Evolutionary conservation across 2,888 invertebrate species (phyloP), one percentile per base, ranked within the genome.

Genomic region (Coremacera marginata): DNA sequence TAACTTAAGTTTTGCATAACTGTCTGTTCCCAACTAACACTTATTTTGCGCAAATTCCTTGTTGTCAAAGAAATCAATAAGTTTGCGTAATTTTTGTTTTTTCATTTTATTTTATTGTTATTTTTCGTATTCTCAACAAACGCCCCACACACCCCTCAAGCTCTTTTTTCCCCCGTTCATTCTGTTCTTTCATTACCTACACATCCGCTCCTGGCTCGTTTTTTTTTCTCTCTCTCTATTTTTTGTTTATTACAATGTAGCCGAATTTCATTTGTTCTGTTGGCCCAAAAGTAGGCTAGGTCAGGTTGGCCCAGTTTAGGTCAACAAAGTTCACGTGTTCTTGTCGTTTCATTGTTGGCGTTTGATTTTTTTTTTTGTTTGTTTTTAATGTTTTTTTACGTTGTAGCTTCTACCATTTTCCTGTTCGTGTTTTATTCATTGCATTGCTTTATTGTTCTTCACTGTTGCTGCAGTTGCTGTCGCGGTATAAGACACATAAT

Each of bases 241-340:
- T 19, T 19, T 55, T 16, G 22, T 65, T 25, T 27, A 52, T 34
- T n/a, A 31, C 55, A n/a, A 7, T 52, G n/a, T 25, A 52, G 37
- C 31, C 62, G 31, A 76, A 78, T 67, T 14, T 14, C 68, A 51
- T 51, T 22, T 9, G 22, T n/a, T 22, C 25, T 57, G 11, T 22
- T 34, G 31, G 65, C 22, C 31, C 65, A 71, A 44, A 81, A 81
- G 84, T 84, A 81, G 84, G 84, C 81, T 83, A 84, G 84, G 84
- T 84, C 84, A 84, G 84, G 83, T 83, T 63, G 51, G 65, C 25
- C 37, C 27, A n/a, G 84, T 84, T 81, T 84, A 84, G 84, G 83
- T 83, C 73, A 65, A 9, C 82, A 82, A 79, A 83, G 84, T 84
- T 84, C 84, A 83, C 82, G 82, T 83, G 83, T 82, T 82, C 62